Base-by-base conservation (phyloP, 2,113 vertebrate genomes). In the Cyanocitta stelleri region DNA sequence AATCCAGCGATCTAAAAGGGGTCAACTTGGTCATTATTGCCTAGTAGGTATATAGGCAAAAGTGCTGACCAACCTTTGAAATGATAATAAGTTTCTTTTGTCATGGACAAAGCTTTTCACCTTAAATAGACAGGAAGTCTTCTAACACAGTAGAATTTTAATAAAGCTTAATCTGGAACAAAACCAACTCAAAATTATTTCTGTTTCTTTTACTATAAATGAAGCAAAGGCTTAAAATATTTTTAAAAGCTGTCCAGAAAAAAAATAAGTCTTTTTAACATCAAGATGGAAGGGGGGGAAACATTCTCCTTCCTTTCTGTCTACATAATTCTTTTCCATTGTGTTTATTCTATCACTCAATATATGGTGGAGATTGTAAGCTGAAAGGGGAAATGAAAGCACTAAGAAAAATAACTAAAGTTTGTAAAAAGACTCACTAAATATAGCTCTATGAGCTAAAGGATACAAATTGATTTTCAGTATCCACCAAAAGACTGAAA, bases 11-110 rank as follows among this genome's bases (percentile, higher is more conserved):
- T 68, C 88, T 93, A 90, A 95, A 86, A 93, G 78, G 64, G 85
- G 83, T 95, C 93, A 94, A 58, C 56, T 11, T 86, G 79, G 61
- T 90, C 87, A 64, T 93, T 96, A 88, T 86, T 94, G 76, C 79
- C 88, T 90, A 39, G 56, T 24, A 95, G 54, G 44, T 84, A 49
- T 46, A 72, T 30, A 56, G 49, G 66, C 41, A 87, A 68, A 96
- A 96, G 61, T 75, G 79, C 73, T 95, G 92, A 96, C 90, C 76
- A 85, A 12, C 66, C 64, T 94, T 90, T 96, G 80, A 95, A 92
- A 95, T 94, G 44, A 30, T 90, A 89, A 66, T 95, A 61, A 78
- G 64, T 71, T 94, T 76, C 74, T 87, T 93, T 93, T 92, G 82
- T 92, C n/a, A 33, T 17, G 18, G 81, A 68, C 51, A 87, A 87